Evolutionary conservation across 2,113 vertebrate species (phyloP).

Genomic region (Ivindomyrus marchei): DNA sequence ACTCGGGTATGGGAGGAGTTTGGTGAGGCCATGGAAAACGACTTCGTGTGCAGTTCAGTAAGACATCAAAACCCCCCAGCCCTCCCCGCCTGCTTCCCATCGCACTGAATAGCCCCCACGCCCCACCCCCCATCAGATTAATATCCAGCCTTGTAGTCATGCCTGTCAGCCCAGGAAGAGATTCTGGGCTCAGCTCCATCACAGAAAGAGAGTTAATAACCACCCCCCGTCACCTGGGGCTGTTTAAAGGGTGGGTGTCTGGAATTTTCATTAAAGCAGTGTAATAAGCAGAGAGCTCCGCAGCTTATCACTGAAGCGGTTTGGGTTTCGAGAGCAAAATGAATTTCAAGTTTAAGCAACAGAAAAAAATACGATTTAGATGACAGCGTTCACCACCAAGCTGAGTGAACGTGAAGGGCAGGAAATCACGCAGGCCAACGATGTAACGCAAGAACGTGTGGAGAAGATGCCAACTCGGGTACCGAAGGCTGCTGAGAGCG

Average conservation of each 20-base stretch:
- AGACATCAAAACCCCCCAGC: not conserved
- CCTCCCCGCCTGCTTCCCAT: not conserved
- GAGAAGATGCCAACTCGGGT: no score
- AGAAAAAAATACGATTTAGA: not conserved
- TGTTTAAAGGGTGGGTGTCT: slow-evolving; percentile 33
- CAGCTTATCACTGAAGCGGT: not conserved
- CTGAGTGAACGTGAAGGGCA: not conserved
- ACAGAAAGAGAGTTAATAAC: slow-evolving; percentile 9
- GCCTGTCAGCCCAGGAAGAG: slow-evolving; percentile 8
- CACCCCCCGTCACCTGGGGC: not conserved
- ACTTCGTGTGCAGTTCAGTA: not conserved
- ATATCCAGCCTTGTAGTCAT: not conserved
- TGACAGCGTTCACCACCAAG: not conserved
- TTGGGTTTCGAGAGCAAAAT: not conserved
- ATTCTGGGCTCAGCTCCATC: slow-evolving; percentile 9
- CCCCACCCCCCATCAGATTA: not conserved
- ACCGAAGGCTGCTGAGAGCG: not conserved
- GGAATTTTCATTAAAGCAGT: slow-evolving; percentile 15
- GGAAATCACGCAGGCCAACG: not conserved
- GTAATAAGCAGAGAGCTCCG: not conserved
- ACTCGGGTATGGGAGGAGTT: no score
- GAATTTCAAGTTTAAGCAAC: slow-evolving; percentile 11
- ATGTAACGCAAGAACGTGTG: not conserved
- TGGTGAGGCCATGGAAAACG: no score
- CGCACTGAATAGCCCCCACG: not conserved